Evolutionary conservation across 2,113 vertebrate species (phyloP).

Genomic region (Bucco capensis): DNA sequence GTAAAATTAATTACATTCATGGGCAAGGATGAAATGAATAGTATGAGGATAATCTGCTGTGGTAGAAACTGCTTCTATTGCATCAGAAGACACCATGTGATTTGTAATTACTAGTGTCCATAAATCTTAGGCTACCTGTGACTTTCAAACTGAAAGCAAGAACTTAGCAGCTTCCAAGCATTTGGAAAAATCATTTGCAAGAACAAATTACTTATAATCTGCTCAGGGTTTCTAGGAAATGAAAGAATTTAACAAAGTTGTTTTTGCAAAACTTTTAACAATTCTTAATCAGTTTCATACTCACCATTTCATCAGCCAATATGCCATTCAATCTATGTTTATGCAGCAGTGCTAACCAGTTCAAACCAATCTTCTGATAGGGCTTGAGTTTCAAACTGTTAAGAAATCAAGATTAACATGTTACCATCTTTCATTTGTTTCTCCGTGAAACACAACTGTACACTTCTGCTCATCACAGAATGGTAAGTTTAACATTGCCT

Average conservation of each 20-base stretch:
- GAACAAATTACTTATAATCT: neutral
- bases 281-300: neutral
- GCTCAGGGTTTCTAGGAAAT: neutral
- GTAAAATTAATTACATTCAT: neutral
- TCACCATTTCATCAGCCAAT: conserved; percentile 98
- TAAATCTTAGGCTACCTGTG: neutral
- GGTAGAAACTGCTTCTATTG: neutral
- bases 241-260: neutral
- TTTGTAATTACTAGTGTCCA: neutral
- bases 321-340: conserved; percentile 92
- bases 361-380: conserved; percentile 94
- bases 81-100: neutral
- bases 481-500: neutral
- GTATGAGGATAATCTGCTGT: neutral
- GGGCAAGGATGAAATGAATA: neutral
- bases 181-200: neutral
- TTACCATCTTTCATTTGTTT: neutral
- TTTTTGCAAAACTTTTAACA: accelerated
- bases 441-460: neutral
- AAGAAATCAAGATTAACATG: neutral
- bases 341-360: conserved; percentile 91
- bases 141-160: neutral
- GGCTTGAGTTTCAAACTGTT: conserved; percentile 87
- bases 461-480: neutral
- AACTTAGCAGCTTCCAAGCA: neutral